These are phyloP conservation scores for Rotaria magnacalcarata DNA, from an alignment of 2,888 invertebrate genomes.

Conservation along the genomic window DNA sequence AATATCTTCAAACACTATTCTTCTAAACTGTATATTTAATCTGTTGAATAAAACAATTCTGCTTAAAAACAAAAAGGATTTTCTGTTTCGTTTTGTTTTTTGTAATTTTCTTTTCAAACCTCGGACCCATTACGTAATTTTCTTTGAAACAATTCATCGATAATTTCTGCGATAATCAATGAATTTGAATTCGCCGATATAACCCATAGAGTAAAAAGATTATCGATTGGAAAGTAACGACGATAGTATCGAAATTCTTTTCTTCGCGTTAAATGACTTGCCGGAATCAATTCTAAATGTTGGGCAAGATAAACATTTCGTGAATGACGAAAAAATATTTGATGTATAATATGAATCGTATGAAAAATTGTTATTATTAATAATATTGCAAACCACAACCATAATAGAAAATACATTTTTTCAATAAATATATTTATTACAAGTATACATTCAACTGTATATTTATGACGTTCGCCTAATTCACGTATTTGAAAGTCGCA, in stretches of 20 bases:
- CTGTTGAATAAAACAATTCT: neutral
- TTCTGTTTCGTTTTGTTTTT: neutral
- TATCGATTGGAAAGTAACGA: neutral
- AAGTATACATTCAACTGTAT: conserved; percentile 40
- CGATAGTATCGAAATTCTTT: neutral
- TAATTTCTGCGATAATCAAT: neutral
- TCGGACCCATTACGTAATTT: neutral
- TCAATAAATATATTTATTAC: conserved; percentile 29
- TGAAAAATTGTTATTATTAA: neutral
- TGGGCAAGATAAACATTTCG: neutral
- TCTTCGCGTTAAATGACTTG: neutral
- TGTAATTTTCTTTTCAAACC: neutral
- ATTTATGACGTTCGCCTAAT: conserved; percentile 43
- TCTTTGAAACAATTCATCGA: neutral
- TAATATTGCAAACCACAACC: neutral
- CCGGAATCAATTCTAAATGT: neutral
- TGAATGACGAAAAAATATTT: neutral
- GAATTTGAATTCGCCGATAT: neutral
- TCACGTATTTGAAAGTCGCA: conserved; percentile 45
- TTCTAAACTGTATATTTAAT: conserved; percentile 33
- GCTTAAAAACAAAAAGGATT: neutral
- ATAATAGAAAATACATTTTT: conserved; percentile 5
- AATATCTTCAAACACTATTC: conserved; percentile 45
- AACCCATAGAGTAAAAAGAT: neutral
- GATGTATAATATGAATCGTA: neutral